These are phyloP conservation scores for Phallusia fumigata DNA, from an alignment of 23 tunicate species.

Conservation along the genomic window DNA sequence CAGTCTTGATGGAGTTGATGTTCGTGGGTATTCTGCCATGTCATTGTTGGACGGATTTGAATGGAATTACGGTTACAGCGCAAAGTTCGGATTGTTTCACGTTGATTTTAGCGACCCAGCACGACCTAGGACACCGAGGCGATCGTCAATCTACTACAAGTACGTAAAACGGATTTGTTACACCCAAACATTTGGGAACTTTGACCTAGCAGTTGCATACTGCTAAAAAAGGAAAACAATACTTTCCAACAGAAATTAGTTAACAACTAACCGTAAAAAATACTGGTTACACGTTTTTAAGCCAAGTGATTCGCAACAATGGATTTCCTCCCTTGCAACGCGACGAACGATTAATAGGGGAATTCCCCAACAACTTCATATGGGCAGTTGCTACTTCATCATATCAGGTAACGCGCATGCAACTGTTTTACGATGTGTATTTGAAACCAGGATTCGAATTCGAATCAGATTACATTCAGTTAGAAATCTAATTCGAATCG, in stretches of 20 bases:
- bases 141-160: constrained; percentile 85
- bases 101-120: constrained; percentile 80
- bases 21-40: constrained; percentile 92
- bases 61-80: constrained; percentile 88
- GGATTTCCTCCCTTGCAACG: constrained; percentile 80
- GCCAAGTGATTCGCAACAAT: constrained; percentile 83
- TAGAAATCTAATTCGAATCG: too few relatives aligned
- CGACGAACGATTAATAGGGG: constrained; percentile 63
- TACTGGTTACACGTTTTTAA: not conserved
- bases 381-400: constrained; percentile 92
- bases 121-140: constrained; percentile 86
- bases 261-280: not conserved
- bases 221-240: too few relatives aligned
- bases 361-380: constrained; percentile 75
- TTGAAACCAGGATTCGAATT: too few relatives aligned
- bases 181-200: not conserved
- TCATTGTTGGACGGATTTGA: constrained; percentile 93
- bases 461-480: too few relatives aligned
- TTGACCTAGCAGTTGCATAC: too few relatives aligned
- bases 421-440: too few relatives aligned
- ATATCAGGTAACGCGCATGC: constrained; percentile 86
- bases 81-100: constrained; percentile 84
- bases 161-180: too few relatives aligned
- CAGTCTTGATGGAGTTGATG: constrained; percentile 69
- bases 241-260: too few relatives aligned